A percentile compares a stretch with the other conserved stretches of the same genome.
These are phyloP conservation scores for Phaethon lepturus DNA, from an alignment of 2,113 vertebrate genomes.

Conservation along the genomic window DNA sequence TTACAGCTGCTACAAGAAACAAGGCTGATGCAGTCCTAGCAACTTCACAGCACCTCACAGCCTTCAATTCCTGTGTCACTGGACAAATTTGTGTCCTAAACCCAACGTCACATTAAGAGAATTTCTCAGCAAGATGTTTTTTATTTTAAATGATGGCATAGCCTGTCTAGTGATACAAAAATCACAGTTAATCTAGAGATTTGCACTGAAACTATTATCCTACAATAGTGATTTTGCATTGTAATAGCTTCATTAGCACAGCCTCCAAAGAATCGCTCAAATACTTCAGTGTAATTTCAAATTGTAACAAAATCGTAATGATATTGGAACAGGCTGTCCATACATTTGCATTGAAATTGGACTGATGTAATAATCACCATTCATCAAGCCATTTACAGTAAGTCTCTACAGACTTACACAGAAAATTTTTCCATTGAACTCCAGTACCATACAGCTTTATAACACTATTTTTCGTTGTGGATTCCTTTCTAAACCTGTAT, in stretches of 20 bases:
- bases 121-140: background rate
- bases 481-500: background rate
- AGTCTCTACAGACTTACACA: background rate
- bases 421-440: background rate
- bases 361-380: background rate
- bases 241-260: slow-evolving; percentile 28
- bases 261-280: background rate
- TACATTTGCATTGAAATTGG: slow-evolving; percentile 26
- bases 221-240: slow-evolving; percentile 17
- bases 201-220: background rate
- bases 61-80: background rate
- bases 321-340: background rate
- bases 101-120: background rate
- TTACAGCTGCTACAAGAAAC: background rate
- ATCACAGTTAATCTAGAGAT: background rate
- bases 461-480: background rate
- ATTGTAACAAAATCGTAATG: background rate
- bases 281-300: background rate
- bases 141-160: background rate
- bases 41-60: background rate
- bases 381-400: background rate
- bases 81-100: background rate
- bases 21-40: background rate
- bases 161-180: background rate
- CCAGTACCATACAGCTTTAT: background rate